Evolutionary conservation across 1,140 invertebrate species (phyloP).

Genomic region (Drosophila neocordata): DNA sequence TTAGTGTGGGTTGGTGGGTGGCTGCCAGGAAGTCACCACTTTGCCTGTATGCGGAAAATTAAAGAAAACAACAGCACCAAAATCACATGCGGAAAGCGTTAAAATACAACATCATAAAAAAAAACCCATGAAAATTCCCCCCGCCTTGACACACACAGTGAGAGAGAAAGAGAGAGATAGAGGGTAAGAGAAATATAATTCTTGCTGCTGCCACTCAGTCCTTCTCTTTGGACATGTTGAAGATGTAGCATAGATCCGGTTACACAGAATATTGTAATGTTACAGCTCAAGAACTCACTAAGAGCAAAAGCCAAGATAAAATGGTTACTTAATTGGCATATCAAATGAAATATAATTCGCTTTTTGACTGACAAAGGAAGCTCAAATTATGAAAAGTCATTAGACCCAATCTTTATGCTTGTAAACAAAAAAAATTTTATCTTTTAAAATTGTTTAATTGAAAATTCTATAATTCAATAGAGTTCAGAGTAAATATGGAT

Average conservation of each 20-base stretch:
- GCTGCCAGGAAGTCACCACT: constrained; percentile 37
- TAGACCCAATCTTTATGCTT: no score
- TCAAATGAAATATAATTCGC: not conserved
- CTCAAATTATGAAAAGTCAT: no score
- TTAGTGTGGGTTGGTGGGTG: constrained; percentile 7
- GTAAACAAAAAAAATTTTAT: no score
- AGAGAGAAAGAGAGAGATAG: not conserved
- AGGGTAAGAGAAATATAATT: constrained; percentile 35
- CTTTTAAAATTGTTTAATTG: no score
- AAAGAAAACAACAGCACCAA: constrained; percentile 46
- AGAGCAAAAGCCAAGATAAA: not conserved
- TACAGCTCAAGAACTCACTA: not conserved
- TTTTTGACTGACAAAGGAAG: no score
- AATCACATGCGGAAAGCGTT: constrained; percentile 40
- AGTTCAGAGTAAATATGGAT: no score
- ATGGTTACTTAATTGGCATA: not conserved
- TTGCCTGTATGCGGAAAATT: constrained; percentile 50
- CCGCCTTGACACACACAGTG: not conserved
- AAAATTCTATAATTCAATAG: no score
- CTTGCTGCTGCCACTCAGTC: constrained; percentile 12
- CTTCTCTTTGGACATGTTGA: not conserved
- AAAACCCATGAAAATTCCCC: not conserved
- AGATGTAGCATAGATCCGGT: constrained; percentile 11
- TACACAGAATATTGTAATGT: not conserved
- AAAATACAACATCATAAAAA: constrained; percentile 2